Percentiles rank a stretch among this genome's conserved stretches.
These are phyloP conservation scores for Petroica traversi DNA, from an alignment of 2,113 vertebrate species.

Conservation along the genomic window DNA sequence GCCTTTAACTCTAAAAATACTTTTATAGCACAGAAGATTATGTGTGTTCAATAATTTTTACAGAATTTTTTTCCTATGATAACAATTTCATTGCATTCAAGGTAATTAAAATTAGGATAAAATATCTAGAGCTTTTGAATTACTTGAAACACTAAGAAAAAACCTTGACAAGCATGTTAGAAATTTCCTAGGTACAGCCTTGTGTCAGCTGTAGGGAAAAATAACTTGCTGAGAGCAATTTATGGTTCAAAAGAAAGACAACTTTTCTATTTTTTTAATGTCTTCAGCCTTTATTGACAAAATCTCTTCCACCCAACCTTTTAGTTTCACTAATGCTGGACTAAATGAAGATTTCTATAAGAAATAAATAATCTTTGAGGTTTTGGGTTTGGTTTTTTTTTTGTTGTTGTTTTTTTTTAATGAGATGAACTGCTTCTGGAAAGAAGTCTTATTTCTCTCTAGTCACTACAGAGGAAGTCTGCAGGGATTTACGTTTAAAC, in stretches of 20 bases:
- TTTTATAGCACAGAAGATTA: neutral
- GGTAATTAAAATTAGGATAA: neutral
- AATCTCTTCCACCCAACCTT: neutral
- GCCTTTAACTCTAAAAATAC: neutral
- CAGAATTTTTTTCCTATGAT: neutral
- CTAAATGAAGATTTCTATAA: neutral
- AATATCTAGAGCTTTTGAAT: neutral
- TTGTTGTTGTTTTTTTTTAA: neutral
- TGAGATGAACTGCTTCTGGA: neutral
- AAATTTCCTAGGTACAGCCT: neutral
- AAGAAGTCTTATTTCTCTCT: neutral
- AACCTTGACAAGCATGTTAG: neutral
- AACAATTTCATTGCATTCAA: neutral
- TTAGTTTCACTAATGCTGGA: neutral
- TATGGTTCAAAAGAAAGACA: neutral
- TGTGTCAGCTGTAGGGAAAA: neutral
- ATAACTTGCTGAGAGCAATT: neutral
- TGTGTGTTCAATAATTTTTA: neutral
- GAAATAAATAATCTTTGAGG: neutral
- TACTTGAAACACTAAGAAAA: neutral
- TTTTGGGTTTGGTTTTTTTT: no score
- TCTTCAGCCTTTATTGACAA: neutral
- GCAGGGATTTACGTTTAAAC: neutral
- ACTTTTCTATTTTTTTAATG: fast-evolving
- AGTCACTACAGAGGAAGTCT: neutral